A percentile compares a stretch with the other conserved stretches of the same genome.
These are phyloP conservation scores for Bradypodion ventrale DNA, from an alignment of 2,797 vertebrate species.

Conservation along the genomic window DNA sequence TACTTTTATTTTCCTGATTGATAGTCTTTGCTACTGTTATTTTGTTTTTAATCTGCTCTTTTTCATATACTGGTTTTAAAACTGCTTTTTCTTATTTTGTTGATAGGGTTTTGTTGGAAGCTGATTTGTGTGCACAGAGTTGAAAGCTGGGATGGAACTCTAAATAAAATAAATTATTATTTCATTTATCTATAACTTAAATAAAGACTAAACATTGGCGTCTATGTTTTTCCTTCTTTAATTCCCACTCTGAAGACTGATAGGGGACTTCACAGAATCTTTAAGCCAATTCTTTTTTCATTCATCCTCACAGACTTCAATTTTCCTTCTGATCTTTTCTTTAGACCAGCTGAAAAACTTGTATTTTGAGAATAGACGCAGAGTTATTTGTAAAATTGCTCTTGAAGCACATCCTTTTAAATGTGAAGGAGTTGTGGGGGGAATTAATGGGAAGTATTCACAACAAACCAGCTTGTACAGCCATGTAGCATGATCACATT, in stretches of 20 bases:
- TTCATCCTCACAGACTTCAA: no score
- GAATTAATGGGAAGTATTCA: neutral
- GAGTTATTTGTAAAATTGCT: conserved; percentile 54
- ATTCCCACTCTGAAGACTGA: neutral
- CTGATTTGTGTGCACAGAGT: neutral
- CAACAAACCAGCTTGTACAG: neutral
- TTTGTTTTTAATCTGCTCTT: no score
- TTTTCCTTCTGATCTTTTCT: neutral
- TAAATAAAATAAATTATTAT: neutral
- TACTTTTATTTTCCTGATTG: neutral
- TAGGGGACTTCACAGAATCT: neutral
- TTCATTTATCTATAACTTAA: no score
- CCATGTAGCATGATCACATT: neutral
- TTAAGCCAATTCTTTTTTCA: neutral
- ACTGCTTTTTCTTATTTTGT: neutral
- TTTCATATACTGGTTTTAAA: neutral
- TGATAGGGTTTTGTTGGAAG: neutral
- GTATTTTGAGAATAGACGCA: conserved; percentile 20
- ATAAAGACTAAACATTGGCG: neutral
- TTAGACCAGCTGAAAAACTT: conserved; percentile 16
- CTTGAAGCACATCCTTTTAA: conserved; percentile 29
- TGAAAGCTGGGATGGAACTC: neutral
- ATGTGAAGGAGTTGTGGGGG: neutral
- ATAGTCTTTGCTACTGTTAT: neutral
- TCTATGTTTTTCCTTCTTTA: neutral